A percentile compares a stretch with the other conserved stretches of the same genome.
These are phyloP conservation scores for Myrmecophaga tridactyla DNA, from an alignment of 2,113 vertebrate genomes.

Conservation along the genomic window DNA sequence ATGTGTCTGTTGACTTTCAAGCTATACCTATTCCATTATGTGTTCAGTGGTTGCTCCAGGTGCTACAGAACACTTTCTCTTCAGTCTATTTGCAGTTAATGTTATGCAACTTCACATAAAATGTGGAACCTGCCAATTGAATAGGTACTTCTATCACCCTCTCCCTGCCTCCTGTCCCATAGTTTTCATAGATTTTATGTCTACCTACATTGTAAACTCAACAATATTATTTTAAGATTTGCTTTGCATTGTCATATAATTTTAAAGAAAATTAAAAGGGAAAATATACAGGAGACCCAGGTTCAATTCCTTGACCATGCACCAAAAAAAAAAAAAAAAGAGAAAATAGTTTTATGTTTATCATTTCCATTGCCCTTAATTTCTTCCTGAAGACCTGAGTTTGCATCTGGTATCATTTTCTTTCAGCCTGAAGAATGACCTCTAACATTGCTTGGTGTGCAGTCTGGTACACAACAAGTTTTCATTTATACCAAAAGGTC, in stretches of 20 bases:
- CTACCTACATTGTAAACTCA: neutral
- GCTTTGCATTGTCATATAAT: neutral
- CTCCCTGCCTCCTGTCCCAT: neutral
- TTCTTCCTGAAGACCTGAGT: neutral
- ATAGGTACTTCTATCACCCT: neutral
- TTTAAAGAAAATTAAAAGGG: neutral
- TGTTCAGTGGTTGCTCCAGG: neutral
- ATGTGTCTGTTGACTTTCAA: neutral
- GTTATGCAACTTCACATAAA: rapidly evolving
- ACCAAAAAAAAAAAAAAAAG: no score
- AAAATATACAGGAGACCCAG: no score
- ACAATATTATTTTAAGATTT: neutral
- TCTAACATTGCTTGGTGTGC: neutral
- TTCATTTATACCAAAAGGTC: neutral
- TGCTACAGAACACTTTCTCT: neutral
- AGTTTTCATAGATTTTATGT: neutral
- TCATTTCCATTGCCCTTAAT: neutral
- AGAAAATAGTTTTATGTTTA: no score
- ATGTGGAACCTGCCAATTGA: neutral
- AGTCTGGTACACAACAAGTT: neutral
- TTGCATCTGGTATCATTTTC: neutral
- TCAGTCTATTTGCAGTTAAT: neutral
- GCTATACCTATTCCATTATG: neutral
- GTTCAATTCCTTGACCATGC: no score
- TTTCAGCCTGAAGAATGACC: neutral